Conservation (phyloP, 2,113 vertebrate genomes). For the Varanus salvator region DNA sequence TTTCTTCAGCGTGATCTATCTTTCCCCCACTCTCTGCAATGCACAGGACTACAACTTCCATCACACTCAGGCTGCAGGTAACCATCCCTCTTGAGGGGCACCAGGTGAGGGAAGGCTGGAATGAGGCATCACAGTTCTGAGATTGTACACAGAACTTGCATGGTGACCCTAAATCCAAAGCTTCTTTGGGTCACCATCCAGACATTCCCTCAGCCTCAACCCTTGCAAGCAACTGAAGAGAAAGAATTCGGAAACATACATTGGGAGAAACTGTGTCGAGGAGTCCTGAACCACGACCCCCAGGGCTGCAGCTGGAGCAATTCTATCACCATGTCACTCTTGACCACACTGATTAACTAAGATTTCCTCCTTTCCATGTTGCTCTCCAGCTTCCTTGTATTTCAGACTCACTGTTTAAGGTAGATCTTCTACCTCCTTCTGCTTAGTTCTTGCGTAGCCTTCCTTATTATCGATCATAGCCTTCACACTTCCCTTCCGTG, state of each 20-base stretch:
- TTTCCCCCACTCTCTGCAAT: background rate
- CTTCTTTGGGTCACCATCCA: background rate
- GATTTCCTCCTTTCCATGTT: background rate
- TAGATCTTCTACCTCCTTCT: slow-evolving; percentile 1
- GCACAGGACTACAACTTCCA: too few species aligned
- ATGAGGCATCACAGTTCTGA: background rate
- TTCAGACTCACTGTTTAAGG: slow-evolving; percentile 15
- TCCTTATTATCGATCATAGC: slow-evolving; percentile 9
- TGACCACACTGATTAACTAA: background rate
- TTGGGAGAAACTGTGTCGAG: background rate
- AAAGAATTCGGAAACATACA: background rate
- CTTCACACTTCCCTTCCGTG: slow-evolving; percentile 17
- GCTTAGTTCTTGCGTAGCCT: slow-evolving; percentile 8
- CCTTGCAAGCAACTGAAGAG: background rate
- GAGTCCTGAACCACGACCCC: background rate
- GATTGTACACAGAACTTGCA: background rate
- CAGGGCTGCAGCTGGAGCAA: slow-evolving; percentile 7
- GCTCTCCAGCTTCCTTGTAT: background rate
- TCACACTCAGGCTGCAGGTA: too few species aligned
- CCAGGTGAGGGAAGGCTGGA: too few species aligned
- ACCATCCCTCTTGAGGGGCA: too few species aligned
- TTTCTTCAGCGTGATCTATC: background rate
- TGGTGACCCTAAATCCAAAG: background rate
- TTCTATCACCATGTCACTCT: background rate
- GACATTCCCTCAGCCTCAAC: background rate